These are phyloP conservation scores for Zoroaster sp. DNA, from an alignment of 53 echinoderm and acorn worm genomes.

Conservation along the genomic window DNA sequence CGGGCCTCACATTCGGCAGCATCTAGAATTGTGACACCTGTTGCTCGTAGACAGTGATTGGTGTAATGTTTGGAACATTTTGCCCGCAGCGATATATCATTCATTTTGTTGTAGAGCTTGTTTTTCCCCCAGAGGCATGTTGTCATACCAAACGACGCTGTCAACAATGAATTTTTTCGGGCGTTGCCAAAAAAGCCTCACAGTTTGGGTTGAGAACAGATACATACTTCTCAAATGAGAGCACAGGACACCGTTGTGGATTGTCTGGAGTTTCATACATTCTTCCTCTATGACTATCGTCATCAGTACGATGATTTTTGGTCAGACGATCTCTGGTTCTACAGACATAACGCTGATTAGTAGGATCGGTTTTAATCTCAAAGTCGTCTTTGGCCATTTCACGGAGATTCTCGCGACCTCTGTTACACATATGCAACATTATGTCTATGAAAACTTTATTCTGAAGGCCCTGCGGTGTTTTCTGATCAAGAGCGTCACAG, in stretches of 20 bases:
- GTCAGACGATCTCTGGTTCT: not conserved
- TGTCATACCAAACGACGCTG: not conserved
- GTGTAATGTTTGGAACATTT: not conserved
- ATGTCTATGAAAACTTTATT: constrained; percentile 41
- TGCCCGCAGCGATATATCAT: not conserved
- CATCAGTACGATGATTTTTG: not conserved
- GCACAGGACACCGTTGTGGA: not conserved
- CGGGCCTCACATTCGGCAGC: not conserved
- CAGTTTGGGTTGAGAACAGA: not conserved
- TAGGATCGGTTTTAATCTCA: constrained; percentile 12
- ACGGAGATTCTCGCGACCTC: constrained; percentile 38
- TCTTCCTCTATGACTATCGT: not conserved
- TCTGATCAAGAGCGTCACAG: constrained; percentile 1
- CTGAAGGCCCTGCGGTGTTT: constrained; percentile 22
- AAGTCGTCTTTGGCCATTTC: constrained; percentile 43
- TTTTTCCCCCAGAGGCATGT: not conserved
- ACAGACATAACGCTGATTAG: constrained; percentile 24
- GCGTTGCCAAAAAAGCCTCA: not conserved
- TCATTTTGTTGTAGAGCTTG: not conserved
- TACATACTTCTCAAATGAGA: not conserved
- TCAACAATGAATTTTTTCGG: not conserved
- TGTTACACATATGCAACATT: constrained; percentile 4
- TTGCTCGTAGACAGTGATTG: constrained; percentile 3
- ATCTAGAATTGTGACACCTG: constrained; percentile 29
- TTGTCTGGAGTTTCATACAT: constrained; percentile 6